Percentiles rank a stretch among this genome's conserved stretches.
Conservation (phyloP, 1,140 invertebrate species). For the Meloidogyne chitwoodi region DNA sequence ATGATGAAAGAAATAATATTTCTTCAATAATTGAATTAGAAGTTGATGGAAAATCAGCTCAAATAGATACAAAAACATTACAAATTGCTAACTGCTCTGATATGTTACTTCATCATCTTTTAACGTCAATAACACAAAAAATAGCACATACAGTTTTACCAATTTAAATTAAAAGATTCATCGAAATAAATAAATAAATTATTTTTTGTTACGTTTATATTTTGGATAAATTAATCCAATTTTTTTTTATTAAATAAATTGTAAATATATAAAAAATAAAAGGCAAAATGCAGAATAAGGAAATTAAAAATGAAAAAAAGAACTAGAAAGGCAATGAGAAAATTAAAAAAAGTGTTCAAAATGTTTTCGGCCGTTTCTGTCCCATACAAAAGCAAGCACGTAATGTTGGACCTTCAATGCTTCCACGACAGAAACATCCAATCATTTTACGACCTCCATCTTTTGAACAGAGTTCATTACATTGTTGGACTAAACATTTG, state of each 20-base stretch:
- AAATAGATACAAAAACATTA: slow-evolving; percentile 29
- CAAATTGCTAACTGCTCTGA: slow-evolving; percentile 30
- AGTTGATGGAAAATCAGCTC: slow-evolving; percentile 32
- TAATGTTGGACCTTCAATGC: slow-evolving; percentile 16
- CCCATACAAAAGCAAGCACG: slow-evolving; percentile 18
- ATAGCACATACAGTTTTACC: slow-evolving; percentile 17
- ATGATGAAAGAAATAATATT: not conserved
- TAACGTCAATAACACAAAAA: slow-evolving; percentile 27
- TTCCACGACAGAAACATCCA: slow-evolving; percentile 19
- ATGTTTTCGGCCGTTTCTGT: not conserved
- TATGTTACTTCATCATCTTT: slow-evolving; percentile 33
- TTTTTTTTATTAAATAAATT: too few relatives aligned
- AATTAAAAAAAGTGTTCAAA: not conserved
- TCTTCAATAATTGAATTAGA: slow-evolving; percentile 4
- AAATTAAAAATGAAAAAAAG: too few relatives aligned
- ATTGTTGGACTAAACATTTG: slow-evolving; percentile 7
- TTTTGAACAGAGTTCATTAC: slow-evolving; percentile 10
- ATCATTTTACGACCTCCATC: slow-evolving; percentile 15
- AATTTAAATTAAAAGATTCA: slow-evolving; percentile 2
- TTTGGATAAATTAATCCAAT: too few relatives aligned
- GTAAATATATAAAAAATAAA: too few relatives aligned
- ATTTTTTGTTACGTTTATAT: too few relatives aligned
- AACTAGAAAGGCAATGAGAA: not conserved
- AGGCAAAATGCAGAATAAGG: too few relatives aligned
- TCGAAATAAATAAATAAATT: too few relatives aligned